Base-by-base conservation (phyloP, 2,888 invertebrate species). In the Psylliodes chrysocephalus region DNA sequence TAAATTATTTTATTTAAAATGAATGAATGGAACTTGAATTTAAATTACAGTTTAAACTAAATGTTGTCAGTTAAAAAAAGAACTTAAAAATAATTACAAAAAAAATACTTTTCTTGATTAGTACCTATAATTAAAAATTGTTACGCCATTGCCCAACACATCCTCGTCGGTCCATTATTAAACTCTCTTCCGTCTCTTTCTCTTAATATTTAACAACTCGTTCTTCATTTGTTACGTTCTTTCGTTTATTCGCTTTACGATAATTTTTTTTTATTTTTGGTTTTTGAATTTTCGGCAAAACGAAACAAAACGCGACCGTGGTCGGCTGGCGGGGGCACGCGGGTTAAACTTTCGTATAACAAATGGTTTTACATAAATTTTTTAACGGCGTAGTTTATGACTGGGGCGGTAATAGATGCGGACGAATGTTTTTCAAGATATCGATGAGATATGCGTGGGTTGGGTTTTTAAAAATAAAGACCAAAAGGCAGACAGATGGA, bases 261-360 rank as follows among this genome's bases (percentile, higher is more conserved):
- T n/a, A n/a, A n/a, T n/a, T 44, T 60, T 70, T 47, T 63, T 70
- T 67, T 66, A 64, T 67, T 70, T 68, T 66, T 61, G 56, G 62
- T 65, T 70, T 68, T 64, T 68, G 60, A 67, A 67, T 70, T 73
- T 73, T 73, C 68, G 71, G 71, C 70, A 73, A 73, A 69, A 71
- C 67, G 70, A 68, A 71, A 68, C 65, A 69, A 67, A 64, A 64
- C 63, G 68, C 33, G 30, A 2, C 30, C 6, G 8, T 14, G n/a
- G 6, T 5, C n/a, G 38, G n/a, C 35, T 14, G 17, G 49, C 33
- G 19, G 28, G 47, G 35, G n/a, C 22, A 8, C 28, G n/a, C n/a
- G 44, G 40, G 38, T 61, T 38, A n/a, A n/a, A 30, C 19, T 38
- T 22, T 47, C 14, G 44, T n/a, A 61, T 54, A 44, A 47, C 54